Evolutionary conservation across 2,797 vertebrate genomes (phyloP).

Genomic region (Odontamblyopus lacepedii): DNA sequence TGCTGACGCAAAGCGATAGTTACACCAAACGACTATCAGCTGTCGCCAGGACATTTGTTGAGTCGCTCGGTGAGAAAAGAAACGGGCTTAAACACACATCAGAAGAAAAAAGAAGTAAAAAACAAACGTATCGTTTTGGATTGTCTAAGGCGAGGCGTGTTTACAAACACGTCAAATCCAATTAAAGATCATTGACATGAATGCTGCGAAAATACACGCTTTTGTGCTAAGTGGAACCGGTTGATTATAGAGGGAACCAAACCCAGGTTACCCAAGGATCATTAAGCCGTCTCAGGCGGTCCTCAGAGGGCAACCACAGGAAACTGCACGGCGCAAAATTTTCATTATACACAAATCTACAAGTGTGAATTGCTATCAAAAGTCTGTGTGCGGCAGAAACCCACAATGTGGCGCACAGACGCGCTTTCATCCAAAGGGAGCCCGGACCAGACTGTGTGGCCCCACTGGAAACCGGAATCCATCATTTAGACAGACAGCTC

Average conservation of each 20-base stretch:
- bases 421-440: conserved; percentile 6
- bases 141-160: conserved; percentile 40
- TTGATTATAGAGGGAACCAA: conserved; percentile 66
- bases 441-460: conserved; percentile 23
- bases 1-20: conserved; percentile 26
- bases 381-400: not conserved
- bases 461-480: conserved; percentile 11
- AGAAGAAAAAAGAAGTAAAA: not conserved
- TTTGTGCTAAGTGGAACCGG: conserved; percentile 42
- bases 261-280: conserved; percentile 54
- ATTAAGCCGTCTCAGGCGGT: conserved; percentile 56
- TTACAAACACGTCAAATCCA: conserved; percentile 47
- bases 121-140: conserved; percentile 19
- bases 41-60: conserved; percentile 64
- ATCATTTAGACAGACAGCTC: conserved; percentile 38
- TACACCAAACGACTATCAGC: conserved; percentile 55
- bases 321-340: conserved; percentile 21
- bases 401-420: not conserved
- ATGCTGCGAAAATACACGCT: conserved; percentile 53
- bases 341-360: not conserved
- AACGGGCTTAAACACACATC: conserved; percentile 37
- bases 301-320: conserved; percentile 53
- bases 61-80: conserved; percentile 28
- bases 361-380: not conserved
- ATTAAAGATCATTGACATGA: conserved; percentile 48